Evolutionary conservation across 1,140 invertebrate species (phyloP), one percentile per base, ranked within the genome.

Genomic region (Sitophilus oryzae): DNA sequence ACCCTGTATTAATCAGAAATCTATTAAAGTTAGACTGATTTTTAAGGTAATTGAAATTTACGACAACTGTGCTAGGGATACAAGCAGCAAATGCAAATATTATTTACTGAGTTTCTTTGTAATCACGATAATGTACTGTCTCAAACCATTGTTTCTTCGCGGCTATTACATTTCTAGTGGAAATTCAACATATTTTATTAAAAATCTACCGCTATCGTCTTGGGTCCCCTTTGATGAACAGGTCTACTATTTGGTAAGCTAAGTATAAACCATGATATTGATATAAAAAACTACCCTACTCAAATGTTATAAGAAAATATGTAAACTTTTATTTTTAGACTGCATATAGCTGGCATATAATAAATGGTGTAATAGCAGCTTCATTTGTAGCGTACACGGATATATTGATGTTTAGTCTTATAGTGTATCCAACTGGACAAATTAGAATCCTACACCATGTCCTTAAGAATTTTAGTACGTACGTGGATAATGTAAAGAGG

Each of bases 161-260:
- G 36, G 6, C 36, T 37, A 6, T 46, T 22, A 5, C 16, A 30
- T 34, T 8, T 1, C 8, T 10, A 14, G n/a, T 34, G 23, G 30
- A 2, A 57, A 57, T 25, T n/a, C 41, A 41, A 57, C 55, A 8
- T 15, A 45, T n/a, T 5, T 30, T n/a, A 40, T 57, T 18, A 57
- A 41, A 21, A 21, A 47, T 3, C 23, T 57, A 22, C 55, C 55
- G 5, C 21, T 57, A 3, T 57, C 47, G 3, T 44, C 55, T 2
- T 57, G 55, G 55, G 45, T 51, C 38, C 55, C 55, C 8, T 57
- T 44, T 40, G 49, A 57, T 22, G 34, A 51, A 16, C 55, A 57
- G 40, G 22, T 35, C 5, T 30, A 52, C 20, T 57, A 57, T 42
- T 23, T 51, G 18, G 19, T 19, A 45, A 25, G 48, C n/a, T n/a